Conservation (phyloP, 2,113 vertebrate genomes). For the Entosphenus tridentatus region DNA sequence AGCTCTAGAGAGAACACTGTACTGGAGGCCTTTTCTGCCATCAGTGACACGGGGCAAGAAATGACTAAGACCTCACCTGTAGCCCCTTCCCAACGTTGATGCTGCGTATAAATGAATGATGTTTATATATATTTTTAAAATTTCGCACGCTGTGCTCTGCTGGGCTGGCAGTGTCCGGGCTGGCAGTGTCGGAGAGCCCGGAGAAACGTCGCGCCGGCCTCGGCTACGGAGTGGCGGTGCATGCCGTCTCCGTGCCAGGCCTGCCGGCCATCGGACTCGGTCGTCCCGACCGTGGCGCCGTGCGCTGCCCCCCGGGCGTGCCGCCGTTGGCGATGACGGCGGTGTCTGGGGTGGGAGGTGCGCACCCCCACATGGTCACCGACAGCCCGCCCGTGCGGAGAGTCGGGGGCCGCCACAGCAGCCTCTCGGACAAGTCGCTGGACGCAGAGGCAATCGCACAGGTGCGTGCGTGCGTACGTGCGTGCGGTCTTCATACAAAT, state of each 20-base stretch:
- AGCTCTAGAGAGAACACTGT: too few species aligned
- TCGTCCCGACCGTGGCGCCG: background rate
- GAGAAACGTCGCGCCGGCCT: conserved; percentile 11
- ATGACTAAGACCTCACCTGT: too few species aligned
- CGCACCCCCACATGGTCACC: background rate
- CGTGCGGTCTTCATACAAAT: too few species aligned
- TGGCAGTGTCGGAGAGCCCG: conserved; percentile 28
- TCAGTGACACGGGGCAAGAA: too few species aligned
- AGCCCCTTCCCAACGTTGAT: too few species aligned
- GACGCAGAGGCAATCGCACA: conserved; percentile 73
- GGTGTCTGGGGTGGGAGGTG: too few species aligned
- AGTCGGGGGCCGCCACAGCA: conserved; percentile 3
- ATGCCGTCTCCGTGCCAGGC: background rate
- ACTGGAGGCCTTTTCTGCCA: too few species aligned
- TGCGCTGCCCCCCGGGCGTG: too few species aligned
- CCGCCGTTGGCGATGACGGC: too few species aligned
- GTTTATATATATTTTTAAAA: too few species aligned
- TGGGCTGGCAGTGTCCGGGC: conserved; percentile 24
- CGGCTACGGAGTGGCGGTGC: too few species aligned
- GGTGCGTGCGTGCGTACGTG: conserved; percentile 21
- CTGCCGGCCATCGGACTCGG: background rate
- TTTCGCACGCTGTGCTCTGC: background rate
- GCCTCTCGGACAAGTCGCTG: conserved; percentile 25
- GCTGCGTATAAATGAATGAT: too few species aligned
- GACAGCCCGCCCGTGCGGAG: background rate